Conservation (phyloP, 2,888 invertebrate species). For the Folsomia manolachei region DNA sequence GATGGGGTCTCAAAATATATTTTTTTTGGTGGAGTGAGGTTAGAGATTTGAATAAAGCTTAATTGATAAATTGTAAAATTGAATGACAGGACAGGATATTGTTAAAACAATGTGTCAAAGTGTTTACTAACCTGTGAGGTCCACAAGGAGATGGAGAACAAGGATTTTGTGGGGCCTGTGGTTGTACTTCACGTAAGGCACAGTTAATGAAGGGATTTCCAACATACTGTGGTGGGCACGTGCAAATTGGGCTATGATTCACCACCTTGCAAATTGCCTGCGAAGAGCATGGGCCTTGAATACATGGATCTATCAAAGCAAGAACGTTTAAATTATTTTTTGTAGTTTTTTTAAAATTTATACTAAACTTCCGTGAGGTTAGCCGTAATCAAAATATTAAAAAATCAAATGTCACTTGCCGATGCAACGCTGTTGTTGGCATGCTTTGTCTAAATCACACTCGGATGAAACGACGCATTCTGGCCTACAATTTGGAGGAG, state of each 20-base stretch:
- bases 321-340: no score
- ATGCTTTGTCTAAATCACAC: slow-evolving; percentile 76
- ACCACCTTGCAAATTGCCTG: slow-evolving; percentile 75
- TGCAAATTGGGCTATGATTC: slow-evolving; percentile 76
- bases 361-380: no score
- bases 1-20: no score
- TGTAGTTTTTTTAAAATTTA: no score
- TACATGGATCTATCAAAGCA: slow-evolving; percentile 3
- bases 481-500: slow-evolving; percentile 75
- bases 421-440: slow-evolving; percentile 57
- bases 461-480: slow-evolving; percentile 85
- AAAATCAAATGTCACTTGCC: neutral
- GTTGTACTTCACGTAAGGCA: slow-evolving; percentile 56
- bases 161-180: slow-evolving; percentile 55
- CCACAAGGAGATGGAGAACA: slow-evolving; percentile 57
- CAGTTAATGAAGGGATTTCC: slow-evolving; percentile 68
- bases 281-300: slow-evolving; percentile 67
- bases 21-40: no score
- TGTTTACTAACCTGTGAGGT: no score
- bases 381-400: slow-evolving; percentile 56
- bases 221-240: slow-evolving; percentile 69
- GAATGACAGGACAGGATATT: no score
- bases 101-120: no score
- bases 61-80: no score
- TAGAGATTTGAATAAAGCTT: no score